Evolutionary conservation across 2,113 vertebrate species (phyloP).

Genomic region (Acrocephalus kingi): DNA sequence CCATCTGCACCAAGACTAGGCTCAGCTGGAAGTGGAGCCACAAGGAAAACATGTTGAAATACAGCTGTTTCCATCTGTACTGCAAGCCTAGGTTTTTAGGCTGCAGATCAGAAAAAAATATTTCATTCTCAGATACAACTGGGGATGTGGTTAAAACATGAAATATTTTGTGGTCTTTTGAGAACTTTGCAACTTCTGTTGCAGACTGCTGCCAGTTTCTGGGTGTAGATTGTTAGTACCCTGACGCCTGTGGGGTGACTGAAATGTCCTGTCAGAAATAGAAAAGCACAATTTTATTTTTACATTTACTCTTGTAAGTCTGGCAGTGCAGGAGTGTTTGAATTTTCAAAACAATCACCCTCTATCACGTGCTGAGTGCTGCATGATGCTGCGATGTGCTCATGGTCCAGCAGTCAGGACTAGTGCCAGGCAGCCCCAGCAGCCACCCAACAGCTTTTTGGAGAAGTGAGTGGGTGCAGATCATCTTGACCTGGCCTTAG

Average conservation of each 20-base stretch:
- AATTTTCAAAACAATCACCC: background rate
- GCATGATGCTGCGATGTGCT: accelerated
- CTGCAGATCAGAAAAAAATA: background rate
- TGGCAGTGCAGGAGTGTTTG: background rate
- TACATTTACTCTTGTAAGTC: background rate
- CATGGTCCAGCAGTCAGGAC: accelerated
- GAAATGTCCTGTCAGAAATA: background rate
- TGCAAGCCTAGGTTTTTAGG: background rate
- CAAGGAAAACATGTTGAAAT: background rate
- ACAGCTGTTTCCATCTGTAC: background rate
- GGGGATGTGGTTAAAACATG: background rate
- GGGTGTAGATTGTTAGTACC: background rate
- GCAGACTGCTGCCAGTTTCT: background rate
- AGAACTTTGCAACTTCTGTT: background rate
- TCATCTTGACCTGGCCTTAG: background rate
- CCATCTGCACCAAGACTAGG: background rate
- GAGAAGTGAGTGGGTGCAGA: background rate
- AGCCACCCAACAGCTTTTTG: background rate
- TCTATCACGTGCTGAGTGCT: background rate
- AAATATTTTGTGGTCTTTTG: background rate
- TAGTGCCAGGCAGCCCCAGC: background rate
- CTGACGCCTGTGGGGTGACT: background rate
- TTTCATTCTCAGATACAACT: background rate
- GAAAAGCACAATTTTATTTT: background rate
- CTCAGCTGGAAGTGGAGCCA: background rate